These are phyloP conservation scores for Mythimna albipuncta DNA, from an alignment of 2,888 invertebrate genomes.

Conservation along the genomic window DNA sequence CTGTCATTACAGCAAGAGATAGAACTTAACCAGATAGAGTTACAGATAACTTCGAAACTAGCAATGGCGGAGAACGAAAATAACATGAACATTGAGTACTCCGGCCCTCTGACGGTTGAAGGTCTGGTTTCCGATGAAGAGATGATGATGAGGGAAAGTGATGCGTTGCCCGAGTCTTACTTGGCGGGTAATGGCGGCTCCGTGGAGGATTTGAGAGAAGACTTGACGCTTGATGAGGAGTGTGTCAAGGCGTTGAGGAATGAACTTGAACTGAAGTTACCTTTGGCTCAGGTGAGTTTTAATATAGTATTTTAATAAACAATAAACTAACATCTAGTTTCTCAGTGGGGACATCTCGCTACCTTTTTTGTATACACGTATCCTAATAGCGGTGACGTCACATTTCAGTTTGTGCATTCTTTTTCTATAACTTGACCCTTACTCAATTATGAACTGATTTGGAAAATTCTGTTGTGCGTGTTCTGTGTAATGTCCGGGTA, in stretches of 20 bases:
- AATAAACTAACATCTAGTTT: too few species aligned
- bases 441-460: too few species aligned
- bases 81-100: constrained; percentile 88
- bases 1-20: constrained; percentile 75
- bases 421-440: too few species aligned
- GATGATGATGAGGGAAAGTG: constrained; percentile 71
- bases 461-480: too few species aligned
- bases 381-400: too few species aligned
- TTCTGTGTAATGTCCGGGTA: too few species aligned
- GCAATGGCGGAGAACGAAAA: constrained; percentile 90
- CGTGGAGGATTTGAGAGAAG: constrained; percentile 89
- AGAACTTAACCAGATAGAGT: constrained; percentile 84
- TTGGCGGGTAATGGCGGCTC: constrained; percentile 89
- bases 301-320: background rate
- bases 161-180: constrained; percentile 77
- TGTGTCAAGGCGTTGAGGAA: constrained; percentile 93
- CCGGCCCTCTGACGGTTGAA: constrained; percentile 83
- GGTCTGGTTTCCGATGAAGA: constrained; percentile 76
- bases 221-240: constrained; percentile 92
- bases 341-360: too few species aligned
- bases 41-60: constrained; percentile 86
- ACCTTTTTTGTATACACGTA: too few species aligned
- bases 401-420: too few species aligned
- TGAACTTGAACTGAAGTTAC: constrained; percentile 93
- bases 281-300: constrained; percentile 91